Percentiles rank a stretch among this genome's conserved stretches.
These are phyloP conservation scores for Plutella xylostella DNA, from an alignment of 2,888 invertebrate species.

Conservation along the genomic window DNA sequence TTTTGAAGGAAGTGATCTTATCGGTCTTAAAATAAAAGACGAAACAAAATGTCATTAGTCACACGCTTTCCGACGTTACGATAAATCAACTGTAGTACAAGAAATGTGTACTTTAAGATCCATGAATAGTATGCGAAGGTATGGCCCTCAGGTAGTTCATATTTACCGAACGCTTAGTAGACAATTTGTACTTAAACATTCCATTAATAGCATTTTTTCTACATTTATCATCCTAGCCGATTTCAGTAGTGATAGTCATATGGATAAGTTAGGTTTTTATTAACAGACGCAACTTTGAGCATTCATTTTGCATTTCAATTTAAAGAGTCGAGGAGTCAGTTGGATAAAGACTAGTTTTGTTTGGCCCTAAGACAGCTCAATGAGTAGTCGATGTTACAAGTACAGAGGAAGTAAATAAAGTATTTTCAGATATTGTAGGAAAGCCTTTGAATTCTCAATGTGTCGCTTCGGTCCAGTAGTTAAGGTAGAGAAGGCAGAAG, in stretches of 20 bases:
- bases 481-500: neutral
- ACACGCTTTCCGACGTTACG: no score
- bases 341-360: slow-evolving; percentile 29
- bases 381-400: slow-evolving; percentile 50
- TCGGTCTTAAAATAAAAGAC: neutral
- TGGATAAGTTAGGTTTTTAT: slow-evolving; percentile 46
- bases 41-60: no score
- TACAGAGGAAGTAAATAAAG: slow-evolving; percentile 36
- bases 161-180: slow-evolving; percentile 47
- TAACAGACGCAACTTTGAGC: slow-evolving; percentile 33
- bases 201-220: slow-evolving; percentile 40
- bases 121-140: no score
- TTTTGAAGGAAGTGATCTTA: neutral
- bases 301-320: slow-evolving; percentile 49
- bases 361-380: slow-evolving; percentile 61
- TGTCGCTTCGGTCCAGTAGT: slow-evolving; percentile 61
- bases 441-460: slow-evolving; percentile 63
- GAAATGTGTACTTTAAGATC: no score
- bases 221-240: slow-evolving; percentile 40
- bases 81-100: no score
- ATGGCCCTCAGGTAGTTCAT: no score
- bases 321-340: slow-evolving; percentile 29
- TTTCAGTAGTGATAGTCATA: slow-evolving; percentile 35
- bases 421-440: slow-evolving; percentile 58
- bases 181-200: slow-evolving; percentile 65